phyloP scores from a whole-genome alignment of 2,888 invertebrate genomes.

The Amaurobius ferox region DNA sequence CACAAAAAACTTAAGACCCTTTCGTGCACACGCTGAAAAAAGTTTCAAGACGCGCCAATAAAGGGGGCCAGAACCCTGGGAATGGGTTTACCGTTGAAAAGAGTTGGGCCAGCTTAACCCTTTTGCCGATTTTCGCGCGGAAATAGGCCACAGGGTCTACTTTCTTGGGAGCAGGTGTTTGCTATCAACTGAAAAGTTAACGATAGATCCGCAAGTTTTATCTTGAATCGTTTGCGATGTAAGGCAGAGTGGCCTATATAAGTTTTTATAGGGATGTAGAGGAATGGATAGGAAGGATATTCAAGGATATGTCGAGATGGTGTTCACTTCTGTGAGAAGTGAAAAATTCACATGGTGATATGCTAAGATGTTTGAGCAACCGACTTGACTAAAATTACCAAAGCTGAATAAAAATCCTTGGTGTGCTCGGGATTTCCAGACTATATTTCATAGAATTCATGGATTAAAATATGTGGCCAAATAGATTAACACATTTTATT shows the following conservation, averaged over 20 bases:
- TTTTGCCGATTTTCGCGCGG: conserved; percentile 7
- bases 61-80: neutral
- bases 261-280: neutral
- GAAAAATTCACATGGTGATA: no score
- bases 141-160: conserved; percentile 14
- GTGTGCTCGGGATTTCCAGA: no score
- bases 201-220: neutral
- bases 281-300: no score
- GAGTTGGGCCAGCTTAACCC: neutral
- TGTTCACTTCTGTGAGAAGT: no score
- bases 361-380: no score
- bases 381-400: no score
- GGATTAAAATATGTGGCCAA: no score
- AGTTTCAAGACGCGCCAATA: neutral
- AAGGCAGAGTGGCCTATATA: neutral
- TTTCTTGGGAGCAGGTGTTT: conserved; percentile 14
- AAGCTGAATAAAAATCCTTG: no score
- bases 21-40: neutral
- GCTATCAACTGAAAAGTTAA: conserved; percentile 3
- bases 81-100: conserved; percentile 11
- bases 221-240: neutral
- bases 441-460: no score
- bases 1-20: neutral
- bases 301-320: no score
- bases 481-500: no score